These are phyloP conservation scores for Drosophila prolongata DNA, from an alignment of 2,888 invertebrate species.

Conservation along the genomic window DNA sequence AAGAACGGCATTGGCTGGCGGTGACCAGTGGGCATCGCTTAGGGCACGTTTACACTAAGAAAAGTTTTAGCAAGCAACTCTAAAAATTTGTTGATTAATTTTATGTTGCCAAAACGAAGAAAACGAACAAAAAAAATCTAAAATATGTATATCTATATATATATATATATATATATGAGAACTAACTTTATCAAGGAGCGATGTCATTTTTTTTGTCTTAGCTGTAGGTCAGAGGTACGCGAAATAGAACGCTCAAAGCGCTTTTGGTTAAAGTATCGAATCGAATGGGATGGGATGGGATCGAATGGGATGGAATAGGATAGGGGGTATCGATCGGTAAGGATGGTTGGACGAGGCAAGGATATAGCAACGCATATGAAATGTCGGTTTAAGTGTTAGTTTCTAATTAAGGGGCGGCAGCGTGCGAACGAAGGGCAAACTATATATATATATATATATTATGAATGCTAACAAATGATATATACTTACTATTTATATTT, in stretches of 20 bases:
- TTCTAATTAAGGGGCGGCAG: constrained; percentile 48
- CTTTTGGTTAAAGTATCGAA: constrained; percentile 58
- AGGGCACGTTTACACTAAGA: constrained; percentile 35
- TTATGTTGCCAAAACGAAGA: constrained; percentile 63
- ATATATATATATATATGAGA: constrained; percentile 30
- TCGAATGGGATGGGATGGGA: constrained; percentile 41
- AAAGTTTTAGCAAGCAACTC: constrained; percentile 53
- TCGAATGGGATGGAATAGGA: constrained; percentile 6
- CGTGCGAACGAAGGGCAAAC: constrained; percentile 28
- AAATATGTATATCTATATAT: constrained; percentile 34
- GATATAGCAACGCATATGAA: constrained; percentile 78
- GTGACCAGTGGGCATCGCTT: constrained; percentile 8
- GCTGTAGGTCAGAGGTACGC: constrained; percentile 48
- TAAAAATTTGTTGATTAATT: constrained; percentile 76
- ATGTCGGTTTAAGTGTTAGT: constrained; percentile 74
- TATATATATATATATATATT: constrained; percentile 31
- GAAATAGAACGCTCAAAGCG: constrained; percentile 74
- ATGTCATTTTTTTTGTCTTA: constrained; percentile 65
- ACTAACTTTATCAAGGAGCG: constrained; percentile 39
- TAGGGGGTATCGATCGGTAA: constrained; percentile 8
- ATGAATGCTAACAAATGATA: constrained; percentile 37
- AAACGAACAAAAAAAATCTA: constrained; percentile 20
- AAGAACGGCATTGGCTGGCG: background rate
- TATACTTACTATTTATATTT: constrained; percentile 69
- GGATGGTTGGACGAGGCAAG: constrained; percentile 41